phyloP scores from a whole-genome alignment of 2,113 vertebrate species.

The Oceanites oceanicus region DNA sequence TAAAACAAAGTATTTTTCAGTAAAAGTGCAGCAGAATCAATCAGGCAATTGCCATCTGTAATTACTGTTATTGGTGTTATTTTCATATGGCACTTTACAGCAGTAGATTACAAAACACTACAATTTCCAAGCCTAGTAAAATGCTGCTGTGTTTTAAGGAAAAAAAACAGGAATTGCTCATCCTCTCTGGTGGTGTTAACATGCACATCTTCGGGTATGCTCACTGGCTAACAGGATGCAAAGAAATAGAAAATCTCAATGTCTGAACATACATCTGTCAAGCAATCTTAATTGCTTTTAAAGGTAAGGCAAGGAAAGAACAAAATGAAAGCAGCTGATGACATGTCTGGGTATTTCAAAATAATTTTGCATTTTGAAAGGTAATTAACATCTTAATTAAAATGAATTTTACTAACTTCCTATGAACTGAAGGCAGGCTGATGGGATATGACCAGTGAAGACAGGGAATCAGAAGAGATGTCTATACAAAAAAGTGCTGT shows the following conservation, averaged over 20 bases:
- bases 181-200: background rate
- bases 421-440: background rate
- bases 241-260: background rate
- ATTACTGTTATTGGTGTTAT: background rate
- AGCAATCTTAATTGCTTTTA: background rate
- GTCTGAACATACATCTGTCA: background rate
- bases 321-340: background rate
- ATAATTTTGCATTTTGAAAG: background rate
- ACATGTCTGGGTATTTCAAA: background rate
- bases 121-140: background rate
- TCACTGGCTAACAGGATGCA: background rate
- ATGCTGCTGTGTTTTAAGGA: background rate
- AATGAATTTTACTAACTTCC: background rate
- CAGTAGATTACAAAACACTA: background rate
- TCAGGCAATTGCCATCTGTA: background rate
- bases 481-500: background rate
- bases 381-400: background rate
- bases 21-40: background rate
- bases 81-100: background rate
- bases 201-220: background rate
- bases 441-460: background rate
- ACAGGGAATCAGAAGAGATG: background rate
- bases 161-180: background rate
- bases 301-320: background rate
- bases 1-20: background rate